Conservation (phyloP, 2,113 vertebrate genomes). For the Eubucco bourcierii region DNA sequence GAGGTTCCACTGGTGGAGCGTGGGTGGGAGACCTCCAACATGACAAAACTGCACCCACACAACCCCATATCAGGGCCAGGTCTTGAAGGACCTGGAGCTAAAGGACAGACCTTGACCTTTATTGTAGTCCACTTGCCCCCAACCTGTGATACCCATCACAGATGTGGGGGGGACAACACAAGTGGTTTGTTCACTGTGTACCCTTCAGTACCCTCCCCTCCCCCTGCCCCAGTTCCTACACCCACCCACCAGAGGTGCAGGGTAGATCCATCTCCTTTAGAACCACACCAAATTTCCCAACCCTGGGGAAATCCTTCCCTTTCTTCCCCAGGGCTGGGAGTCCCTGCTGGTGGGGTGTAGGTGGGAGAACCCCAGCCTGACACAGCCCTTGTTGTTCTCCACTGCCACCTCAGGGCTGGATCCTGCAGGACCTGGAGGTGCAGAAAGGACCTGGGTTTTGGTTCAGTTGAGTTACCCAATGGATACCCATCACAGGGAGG, state of each 20-base stretch:
- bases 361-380: background rate
- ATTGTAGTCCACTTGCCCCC: background rate
- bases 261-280: background rate
- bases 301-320: rapidly evolving
- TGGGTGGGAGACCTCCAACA: background rate
- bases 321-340: background rate
- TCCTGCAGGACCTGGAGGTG: background rate
- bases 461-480: background rate
- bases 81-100: background rate
- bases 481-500: rapidly evolving
- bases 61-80: rapidly evolving
- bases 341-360: rapidly evolving
- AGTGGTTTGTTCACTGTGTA: background rate
- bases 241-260: rapidly evolving
- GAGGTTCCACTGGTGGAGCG: rapidly evolving
- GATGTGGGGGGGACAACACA: rapidly evolving
- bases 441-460: background rate
- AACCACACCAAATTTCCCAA: background rate
- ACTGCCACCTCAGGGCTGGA: rapidly evolving
- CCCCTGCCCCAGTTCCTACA: no score
- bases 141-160: background rate
- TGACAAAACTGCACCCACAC: background rate
- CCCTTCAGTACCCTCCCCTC: no score
- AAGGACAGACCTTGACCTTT: background rate
- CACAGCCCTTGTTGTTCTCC: background rate